Base-by-base conservation (phyloP, 1,140 invertebrate genomes). In the Papilio helenus region DNA sequence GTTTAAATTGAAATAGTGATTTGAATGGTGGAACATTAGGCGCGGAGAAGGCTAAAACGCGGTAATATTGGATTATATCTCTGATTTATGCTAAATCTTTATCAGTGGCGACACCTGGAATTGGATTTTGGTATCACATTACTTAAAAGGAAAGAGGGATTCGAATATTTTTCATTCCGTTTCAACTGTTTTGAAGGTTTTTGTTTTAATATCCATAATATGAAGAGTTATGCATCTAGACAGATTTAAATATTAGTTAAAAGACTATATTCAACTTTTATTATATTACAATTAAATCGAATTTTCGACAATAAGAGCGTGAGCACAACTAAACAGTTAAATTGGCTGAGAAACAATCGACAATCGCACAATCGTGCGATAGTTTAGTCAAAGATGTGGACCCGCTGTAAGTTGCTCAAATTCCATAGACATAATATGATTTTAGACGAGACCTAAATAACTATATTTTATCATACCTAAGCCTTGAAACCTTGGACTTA, bases 61-160 rank as follows among this genome's bases (percentile, higher is more conserved):
- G 88, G 88, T 92, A 92, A 92, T 93, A 94, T 94, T 90, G 91
- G 91, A 94, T 94, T 94, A 94, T 92, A 91, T 90, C 89, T 87
- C 89, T 93, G 92, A 94, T 94, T 94, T 94, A 94, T 94, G 92
- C 88, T 90, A 90, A 94, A 94, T 94, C 92, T 94, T 94, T 94
- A 93, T 93, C 92, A 89, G 81, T 65, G 82, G 82, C 84, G 89
- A 89, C 90, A 94, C 90, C 88, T 92, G 89, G 86, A 90, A 94
- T 94, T 94, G 92, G 85, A 92, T 93, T 94, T 90, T 85, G 87
- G 86, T 88, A 89, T 89, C 88, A 86, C 87, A 87, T 89, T 88
- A 86, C 85, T 83, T 85, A 80, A 77, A 77, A 80, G 79, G 81
- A 77, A 81, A 83, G 4, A 12, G 72, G 49, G 34, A 49, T n/a